Base-by-base conservation (phyloP, 2,113 vertebrate genomes). In the Cacatua alba region DNA sequence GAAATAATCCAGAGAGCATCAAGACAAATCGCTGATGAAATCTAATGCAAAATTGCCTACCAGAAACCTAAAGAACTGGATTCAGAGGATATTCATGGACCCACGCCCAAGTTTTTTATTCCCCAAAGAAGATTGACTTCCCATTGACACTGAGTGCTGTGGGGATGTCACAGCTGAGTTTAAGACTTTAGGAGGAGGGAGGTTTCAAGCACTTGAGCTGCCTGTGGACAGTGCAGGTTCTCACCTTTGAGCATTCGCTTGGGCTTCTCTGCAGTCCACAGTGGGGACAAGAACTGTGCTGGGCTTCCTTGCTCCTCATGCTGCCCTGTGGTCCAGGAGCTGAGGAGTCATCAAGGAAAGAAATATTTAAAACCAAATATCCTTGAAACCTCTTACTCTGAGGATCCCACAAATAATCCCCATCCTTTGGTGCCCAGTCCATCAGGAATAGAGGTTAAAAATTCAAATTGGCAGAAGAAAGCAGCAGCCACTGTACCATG, bases 1-100 rank as follows among this genome's bases (percentile, higher is more conserved):
- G 74, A 96, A 92, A 86, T 46, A 49, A 94, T n/a, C 67, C 52
- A 62, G 68, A 76, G 51, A 82, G n/a, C 67, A 84, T 65, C 69
- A 71, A 76, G 75, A 92, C 76, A 89, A 86, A 85, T 75, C 18
- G 17, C 23, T 65, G 51, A 60, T 76, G 77, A 95, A 94, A 78
- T 60, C 26, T 51, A 69, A 72, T 28, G 62, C 23, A 87, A 78
- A 88, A 53, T 19, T 85, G 19, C 37, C 37, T 51, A 37, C 60
- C 2, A 4, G 63, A 71, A 95, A 17, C 59, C 16, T 91, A 37
- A 93, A 67, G 53, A 95, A 76, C 25, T 69, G n/a, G 55, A 46
- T 41, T 88, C n/a, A 15, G n/a, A 60, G 52, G 31, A 82, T 4
- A 1, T 65, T 79, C 26, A 11, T 23, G 29, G 46, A 82, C 60